Conservation (phyloP, 2,797 vertebrate genomes). For the Mycteria americana region DNA sequence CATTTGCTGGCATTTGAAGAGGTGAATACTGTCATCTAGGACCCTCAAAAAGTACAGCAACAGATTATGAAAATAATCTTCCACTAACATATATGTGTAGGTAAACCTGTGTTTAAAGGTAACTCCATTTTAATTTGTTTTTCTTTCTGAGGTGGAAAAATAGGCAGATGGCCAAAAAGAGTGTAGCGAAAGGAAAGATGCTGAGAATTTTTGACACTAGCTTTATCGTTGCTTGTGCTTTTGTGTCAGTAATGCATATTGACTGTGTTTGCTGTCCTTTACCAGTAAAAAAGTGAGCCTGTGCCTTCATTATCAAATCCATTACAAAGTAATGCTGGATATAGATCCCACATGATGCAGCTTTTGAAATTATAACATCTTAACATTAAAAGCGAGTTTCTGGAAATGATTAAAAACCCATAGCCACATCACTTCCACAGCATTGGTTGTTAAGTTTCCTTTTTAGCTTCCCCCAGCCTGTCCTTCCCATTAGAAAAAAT, state of each 20-base stretch:
- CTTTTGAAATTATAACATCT: constrained; percentile 34
- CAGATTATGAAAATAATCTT: constrained; percentile 38
- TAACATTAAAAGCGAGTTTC: constrained; percentile 36
- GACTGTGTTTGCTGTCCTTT: constrained; percentile 53
- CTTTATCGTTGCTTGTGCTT: constrained; percentile 51
- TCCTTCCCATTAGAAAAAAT: neutral
- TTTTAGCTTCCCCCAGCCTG: neutral
- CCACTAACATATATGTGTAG: constrained; percentile 28
- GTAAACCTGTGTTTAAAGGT: constrained; percentile 30
- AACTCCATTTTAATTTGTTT: constrained; percentile 42
- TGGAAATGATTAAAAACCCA: constrained; percentile 37
- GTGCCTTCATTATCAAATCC: constrained; percentile 71
- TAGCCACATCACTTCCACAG: constrained; percentile 40
- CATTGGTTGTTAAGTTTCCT: constrained; percentile 7
- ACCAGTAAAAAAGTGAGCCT: constrained; percentile 57
- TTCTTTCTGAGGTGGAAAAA: constrained; percentile 60
- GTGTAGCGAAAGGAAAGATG: constrained; percentile 12
- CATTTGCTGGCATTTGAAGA: constrained; percentile 69
- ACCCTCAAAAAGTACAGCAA: constrained; percentile 62
- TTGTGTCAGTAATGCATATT: constrained; percentile 55
- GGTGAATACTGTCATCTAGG: constrained; percentile 28
- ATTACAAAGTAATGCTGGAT: constrained; percentile 50
- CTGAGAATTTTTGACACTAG: constrained; percentile 22
- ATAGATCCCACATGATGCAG: constrained; percentile 41
- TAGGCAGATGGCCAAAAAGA: constrained; percentile 63